Evolutionary conservation across 2,113 vertebrate genomes (phyloP).

Genomic region (Xiphophorus couchianus): DNA sequence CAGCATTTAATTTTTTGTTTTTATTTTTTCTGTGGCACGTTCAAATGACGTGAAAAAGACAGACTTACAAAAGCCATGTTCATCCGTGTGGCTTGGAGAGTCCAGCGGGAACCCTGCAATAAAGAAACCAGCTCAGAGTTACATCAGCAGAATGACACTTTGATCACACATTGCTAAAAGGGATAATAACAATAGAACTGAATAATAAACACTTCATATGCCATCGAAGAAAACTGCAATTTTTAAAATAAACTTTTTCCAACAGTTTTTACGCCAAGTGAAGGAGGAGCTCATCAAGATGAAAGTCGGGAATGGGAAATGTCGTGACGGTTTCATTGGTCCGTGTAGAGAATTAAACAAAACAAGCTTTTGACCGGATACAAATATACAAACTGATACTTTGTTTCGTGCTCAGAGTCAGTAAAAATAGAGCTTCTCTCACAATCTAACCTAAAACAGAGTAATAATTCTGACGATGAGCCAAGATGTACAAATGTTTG

Average conservation of each 20-base stretch:
- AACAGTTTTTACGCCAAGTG: not conserved
- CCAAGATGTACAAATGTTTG: no score
- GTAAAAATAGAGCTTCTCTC: no score
- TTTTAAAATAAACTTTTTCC: not conserved
- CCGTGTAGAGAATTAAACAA: not conserved
- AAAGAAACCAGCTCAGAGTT: slow-evolving; percentile 21
- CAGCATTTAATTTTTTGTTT: not conserved
- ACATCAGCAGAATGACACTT: not conserved
- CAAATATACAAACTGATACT: not conserved
- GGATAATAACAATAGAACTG: not conserved
- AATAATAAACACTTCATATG: not conserved
- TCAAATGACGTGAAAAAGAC: not conserved
- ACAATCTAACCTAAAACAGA: no score
- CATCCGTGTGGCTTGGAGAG: slow-evolving; percentile 94
- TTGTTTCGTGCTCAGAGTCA: not conserved
- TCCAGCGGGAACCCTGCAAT: slow-evolving; percentile 95
- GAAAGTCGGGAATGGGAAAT: slow-evolving; percentile 5
- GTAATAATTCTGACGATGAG: not conserved
- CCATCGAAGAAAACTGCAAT: not conserved
- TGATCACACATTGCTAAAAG: not conserved
- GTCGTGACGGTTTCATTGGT: not conserved
- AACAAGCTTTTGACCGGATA: not conserved
- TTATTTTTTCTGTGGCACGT: not conserved
- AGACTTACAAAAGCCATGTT: slow-evolving; percentile 91
- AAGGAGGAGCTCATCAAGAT: not conserved